Evolutionary conservation across 1,140 invertebrate species (phyloP).

Genomic region (Parasteatoda tepidariorum): DNA sequence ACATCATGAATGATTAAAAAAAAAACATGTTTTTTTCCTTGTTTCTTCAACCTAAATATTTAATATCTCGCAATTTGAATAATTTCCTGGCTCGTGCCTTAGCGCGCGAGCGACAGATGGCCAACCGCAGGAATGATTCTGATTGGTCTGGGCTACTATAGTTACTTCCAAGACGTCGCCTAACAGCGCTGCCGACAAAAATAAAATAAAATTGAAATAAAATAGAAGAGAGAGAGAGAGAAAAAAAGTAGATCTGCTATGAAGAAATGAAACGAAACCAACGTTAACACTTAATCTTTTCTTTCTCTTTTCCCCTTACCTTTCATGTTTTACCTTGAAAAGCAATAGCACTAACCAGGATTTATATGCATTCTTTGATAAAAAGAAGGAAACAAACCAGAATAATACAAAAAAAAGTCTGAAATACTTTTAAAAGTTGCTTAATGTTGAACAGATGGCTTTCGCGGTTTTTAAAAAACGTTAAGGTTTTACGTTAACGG

Average conservation of each 20-base stretch:
- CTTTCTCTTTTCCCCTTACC: background rate
- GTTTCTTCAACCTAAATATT: background rate
- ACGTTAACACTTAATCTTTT: background rate
- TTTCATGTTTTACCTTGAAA: background rate
- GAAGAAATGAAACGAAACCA: background rate
- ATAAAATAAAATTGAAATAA: background rate
- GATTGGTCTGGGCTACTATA: conserved; percentile 6
- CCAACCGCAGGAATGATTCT: background rate
- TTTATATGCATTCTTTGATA: background rate
- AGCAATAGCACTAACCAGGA: background rate
- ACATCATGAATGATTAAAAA: too few species aligned
- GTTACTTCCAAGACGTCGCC: background rate
- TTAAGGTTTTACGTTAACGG: too few species aligned
- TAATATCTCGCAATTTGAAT: background rate
- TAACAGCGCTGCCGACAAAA: background rate
- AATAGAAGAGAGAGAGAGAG: background rate
- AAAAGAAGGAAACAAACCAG: background rate
- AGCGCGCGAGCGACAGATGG: conserved; percentile 7
- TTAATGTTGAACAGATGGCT: conserved; percentile 9
- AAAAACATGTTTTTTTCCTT: too few species aligned
- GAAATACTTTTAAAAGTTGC: background rate
- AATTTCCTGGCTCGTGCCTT: conserved; percentile 5
- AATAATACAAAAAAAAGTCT: background rate
- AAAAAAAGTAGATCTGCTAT: too few species aligned
- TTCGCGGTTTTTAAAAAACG: background rate